phyloP scores from a whole-genome alignment of 1,140 invertebrate genomes.

The Acyrthosiphon pisum region DNA sequence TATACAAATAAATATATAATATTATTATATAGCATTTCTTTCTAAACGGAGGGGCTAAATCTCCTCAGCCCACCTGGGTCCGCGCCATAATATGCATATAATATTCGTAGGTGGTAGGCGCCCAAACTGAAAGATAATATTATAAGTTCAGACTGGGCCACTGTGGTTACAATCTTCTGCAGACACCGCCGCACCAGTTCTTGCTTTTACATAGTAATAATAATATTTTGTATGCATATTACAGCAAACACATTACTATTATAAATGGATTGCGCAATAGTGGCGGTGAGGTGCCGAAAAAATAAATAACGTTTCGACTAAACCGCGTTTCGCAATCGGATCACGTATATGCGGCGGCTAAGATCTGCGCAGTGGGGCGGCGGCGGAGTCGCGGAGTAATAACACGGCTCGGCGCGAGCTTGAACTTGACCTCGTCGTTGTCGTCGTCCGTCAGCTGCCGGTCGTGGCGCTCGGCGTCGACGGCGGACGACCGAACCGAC shows the following conservation, averaged over 20 bases:
- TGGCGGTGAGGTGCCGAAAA: not conserved
- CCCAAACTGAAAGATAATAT: too few relatives aligned
- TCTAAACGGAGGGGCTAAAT: too few relatives aligned
- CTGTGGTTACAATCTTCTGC: not conserved
- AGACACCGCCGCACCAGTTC: not conserved
- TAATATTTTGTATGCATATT: too few relatives aligned
- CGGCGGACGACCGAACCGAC: not conserved
- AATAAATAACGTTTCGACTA: not conserved
- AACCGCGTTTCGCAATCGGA: constrained; percentile 1
- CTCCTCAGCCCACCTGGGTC: too few relatives aligned
- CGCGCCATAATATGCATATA: too few relatives aligned
- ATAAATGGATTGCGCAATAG: not conserved
- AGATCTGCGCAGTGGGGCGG: not conserved
- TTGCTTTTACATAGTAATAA: not conserved
- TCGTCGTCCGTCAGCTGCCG: constrained; percentile 17
- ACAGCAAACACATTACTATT: not conserved
- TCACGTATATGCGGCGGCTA: not conserved
- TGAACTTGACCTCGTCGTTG: constrained; percentile 55
- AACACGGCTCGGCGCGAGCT: constrained; percentile 10
- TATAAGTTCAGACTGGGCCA: too few relatives aligned
- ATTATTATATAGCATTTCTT: too few relatives aligned
- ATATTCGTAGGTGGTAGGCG: too few relatives aligned
- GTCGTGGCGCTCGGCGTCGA: not conserved
- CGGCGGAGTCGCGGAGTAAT: not conserved
- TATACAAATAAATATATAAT: too few relatives aligned